Conservation (phyloP, 2,113 vertebrate genomes). For the Lophochroa leadbeateri region DNA sequence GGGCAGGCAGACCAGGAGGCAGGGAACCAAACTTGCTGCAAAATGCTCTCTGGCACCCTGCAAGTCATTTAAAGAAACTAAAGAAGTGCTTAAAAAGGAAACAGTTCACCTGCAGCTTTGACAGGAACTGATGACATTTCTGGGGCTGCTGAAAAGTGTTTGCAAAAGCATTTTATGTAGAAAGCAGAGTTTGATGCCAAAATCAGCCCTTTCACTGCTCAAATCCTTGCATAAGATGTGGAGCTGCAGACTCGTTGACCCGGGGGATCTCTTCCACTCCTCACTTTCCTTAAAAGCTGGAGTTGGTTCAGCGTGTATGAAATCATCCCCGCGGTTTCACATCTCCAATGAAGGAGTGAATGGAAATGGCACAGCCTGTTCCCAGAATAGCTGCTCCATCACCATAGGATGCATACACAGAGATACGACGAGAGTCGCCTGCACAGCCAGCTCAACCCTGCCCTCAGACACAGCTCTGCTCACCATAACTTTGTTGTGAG, state of each 20-base stretch:
- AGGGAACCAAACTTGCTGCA: background rate
- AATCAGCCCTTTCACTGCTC: background rate
- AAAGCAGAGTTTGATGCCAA: background rate
- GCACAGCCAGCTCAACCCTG: background rate
- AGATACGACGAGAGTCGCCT: background rate
- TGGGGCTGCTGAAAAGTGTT: background rate
- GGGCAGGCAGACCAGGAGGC: background rate
- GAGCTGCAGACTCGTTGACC: background rate
- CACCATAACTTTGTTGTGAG: background rate
- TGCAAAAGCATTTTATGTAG: background rate
- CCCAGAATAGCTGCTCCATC: conserved; percentile 9
- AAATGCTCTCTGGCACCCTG: background rate
- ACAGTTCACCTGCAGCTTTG: background rate
- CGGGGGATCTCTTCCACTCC: background rate
- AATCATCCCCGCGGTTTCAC: background rate
- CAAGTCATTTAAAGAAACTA: background rate
- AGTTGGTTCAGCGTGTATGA: background rate
- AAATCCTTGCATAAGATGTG: background rate
- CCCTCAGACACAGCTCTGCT: background rate
- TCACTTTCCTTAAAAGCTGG: background rate
- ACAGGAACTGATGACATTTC: background rate
- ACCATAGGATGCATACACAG: background rate
- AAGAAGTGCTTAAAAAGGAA: background rate
- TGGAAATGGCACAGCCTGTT: conserved; percentile 28
- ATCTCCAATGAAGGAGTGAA: background rate